These are phyloP conservation scores for Euphydryas editha DNA, from an alignment of 2,888 invertebrate species.

Conservation along the genomic window DNA sequence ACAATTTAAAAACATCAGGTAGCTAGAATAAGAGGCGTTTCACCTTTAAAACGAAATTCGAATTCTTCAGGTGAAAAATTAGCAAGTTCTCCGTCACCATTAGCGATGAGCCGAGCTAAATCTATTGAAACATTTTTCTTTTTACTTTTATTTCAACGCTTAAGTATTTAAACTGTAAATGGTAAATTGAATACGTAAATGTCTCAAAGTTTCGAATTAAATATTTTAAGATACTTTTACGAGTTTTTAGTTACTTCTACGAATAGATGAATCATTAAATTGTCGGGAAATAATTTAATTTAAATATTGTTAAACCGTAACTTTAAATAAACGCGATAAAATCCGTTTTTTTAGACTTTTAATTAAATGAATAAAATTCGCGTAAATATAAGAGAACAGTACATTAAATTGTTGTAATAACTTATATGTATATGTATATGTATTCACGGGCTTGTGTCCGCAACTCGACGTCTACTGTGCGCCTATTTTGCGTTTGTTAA, in stretches of 20 bases:
- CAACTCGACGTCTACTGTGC: no score
- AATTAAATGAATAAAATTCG: no score
- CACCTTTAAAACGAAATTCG: background rate
- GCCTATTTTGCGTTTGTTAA: no score
- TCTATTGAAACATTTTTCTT: background rate
- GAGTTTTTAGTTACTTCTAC: background rate
- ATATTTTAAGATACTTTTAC: background rate
- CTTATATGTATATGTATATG: no score
- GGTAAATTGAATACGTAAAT: background rate
- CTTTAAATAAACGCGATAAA: no score
- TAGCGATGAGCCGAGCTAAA: background rate
- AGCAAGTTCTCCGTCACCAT: background rate
- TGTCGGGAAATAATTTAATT: no score
- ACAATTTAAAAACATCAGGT: background rate
- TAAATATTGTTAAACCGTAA: no score
- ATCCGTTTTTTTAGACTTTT: no score
- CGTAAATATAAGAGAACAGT: no score
- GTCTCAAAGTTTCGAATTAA: background rate
- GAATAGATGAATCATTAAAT: no score
- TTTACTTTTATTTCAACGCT: background rate
- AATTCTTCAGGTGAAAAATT: conserved; percentile 4
- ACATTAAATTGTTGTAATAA: no score
- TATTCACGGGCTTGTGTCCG: no score
- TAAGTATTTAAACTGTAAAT: background rate
- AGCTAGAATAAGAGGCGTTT: background rate